Percentiles rank a stretch among this genome's conserved stretches.
Conservation (phyloP, 1,140 invertebrate genomes). For the Hylyphantes graminicola region DNA sequence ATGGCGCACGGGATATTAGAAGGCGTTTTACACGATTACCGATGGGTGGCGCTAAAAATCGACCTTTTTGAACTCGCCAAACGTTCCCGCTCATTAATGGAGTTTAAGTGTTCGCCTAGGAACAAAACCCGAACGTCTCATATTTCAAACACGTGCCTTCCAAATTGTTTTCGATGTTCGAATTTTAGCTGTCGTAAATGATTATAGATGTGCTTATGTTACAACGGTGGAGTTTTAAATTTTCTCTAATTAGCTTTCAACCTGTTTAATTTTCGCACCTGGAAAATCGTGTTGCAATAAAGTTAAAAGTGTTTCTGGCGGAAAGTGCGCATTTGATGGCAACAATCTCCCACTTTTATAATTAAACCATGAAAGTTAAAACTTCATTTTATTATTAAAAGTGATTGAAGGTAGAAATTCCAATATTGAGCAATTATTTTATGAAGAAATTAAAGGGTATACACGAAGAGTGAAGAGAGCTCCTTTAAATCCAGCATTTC, state of each 20-base stretch:
- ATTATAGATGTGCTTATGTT: slow-evolving; percentile 60
- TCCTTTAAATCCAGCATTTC: too few species aligned
- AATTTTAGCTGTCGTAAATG: slow-evolving; percentile 58
- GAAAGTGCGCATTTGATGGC: not conserved
- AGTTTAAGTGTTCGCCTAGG: slow-evolving; percentile 52
- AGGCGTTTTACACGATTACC: slow-evolving; percentile 59
- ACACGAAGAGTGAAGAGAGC: too few species aligned
- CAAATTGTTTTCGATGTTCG: slow-evolving; percentile 61
- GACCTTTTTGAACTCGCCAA: slow-evolving; percentile 57
- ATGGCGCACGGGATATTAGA: slow-evolving; percentile 58
- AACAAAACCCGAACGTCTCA: slow-evolving; percentile 54
- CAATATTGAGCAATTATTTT: too few species aligned
- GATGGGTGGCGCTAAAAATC: slow-evolving; percentile 43
- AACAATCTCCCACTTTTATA: too few species aligned
- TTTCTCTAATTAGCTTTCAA: slow-evolving; percentile 60
- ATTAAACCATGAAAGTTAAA: too few species aligned
- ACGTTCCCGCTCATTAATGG: slow-evolving; percentile 57
- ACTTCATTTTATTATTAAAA: too few species aligned
- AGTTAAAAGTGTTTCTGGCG: slow-evolving; percentile 33
- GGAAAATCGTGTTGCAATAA: slow-evolving; percentile 56
- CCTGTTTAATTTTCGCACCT: slow-evolving; percentile 59
- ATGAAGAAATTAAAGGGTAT: too few species aligned
- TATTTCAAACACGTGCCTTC: slow-evolving; percentile 55
- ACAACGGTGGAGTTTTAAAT: slow-evolving; percentile 57
- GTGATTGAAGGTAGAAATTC: too few species aligned